Conservation (phyloP, 2,797 vertebrate species). For the Gallinago solitaria region DNA sequence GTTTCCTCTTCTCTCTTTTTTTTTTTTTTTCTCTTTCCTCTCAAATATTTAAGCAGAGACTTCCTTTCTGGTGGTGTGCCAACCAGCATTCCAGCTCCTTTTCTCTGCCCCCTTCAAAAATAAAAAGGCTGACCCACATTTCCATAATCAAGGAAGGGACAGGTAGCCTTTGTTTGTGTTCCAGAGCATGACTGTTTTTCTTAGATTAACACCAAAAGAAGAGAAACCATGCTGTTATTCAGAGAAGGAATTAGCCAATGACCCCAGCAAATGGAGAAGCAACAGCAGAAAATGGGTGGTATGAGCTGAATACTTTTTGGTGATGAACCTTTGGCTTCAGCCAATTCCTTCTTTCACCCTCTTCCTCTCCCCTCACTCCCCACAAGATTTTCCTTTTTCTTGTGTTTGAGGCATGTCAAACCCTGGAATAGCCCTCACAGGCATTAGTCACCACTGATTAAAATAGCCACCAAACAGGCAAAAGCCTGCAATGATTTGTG, state of each 20-base stretch:
- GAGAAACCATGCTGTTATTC: slow-evolving; percentile 48
- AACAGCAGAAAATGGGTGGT: background rate
- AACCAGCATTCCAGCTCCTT: slow-evolving; percentile 55
- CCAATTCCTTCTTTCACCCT: background rate
- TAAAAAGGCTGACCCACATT: slow-evolving; percentile 56
- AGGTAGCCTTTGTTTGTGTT: slow-evolving; percentile 66
- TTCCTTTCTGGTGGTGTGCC: slow-evolving; percentile 64
- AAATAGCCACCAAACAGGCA: slow-evolving; percentile 65
- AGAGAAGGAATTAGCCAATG: slow-evolving; percentile 28
- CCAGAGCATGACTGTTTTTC: slow-evolving; percentile 58
- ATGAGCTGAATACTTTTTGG: background rate
- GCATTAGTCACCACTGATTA: slow-evolving; percentile 66
- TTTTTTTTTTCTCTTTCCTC: background rate
- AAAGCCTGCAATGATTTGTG: slow-evolving; percentile 56
- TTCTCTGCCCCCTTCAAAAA: slow-evolving; percentile 38
- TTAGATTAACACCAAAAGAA: slow-evolving; percentile 39
- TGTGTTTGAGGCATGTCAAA: slow-evolving; percentile 54
- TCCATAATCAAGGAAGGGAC: slow-evolving; percentile 64
- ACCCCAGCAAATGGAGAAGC: slow-evolving; percentile 35
- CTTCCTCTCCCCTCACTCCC: background rate
- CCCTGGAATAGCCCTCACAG: slow-evolving; percentile 67
- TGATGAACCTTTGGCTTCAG: slow-evolving; percentile 31
- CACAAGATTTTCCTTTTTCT: slow-evolving; percentile 38
- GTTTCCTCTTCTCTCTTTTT: background rate
- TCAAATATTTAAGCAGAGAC: slow-evolving; percentile 65